Evolutionary conservation across 23 tunicate species (phyloP), one percentile per base, ranked within the genome.

Genomic region (Diplosoma virens): DNA sequence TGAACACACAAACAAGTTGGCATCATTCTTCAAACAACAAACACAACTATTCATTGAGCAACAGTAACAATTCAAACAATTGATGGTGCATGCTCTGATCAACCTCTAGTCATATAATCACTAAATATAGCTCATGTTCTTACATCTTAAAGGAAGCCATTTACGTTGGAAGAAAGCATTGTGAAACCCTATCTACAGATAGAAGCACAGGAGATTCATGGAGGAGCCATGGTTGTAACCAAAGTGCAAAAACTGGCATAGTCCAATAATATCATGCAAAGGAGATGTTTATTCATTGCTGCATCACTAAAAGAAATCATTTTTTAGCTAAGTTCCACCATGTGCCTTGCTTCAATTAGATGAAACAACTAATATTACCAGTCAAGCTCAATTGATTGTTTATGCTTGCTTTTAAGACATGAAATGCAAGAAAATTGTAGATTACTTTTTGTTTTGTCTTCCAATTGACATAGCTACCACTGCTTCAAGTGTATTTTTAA

Each of bases 301-400:
- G n/a, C n/a, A n/a, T n/a, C n/a, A n/a, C n/a, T n/a, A n/a, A n/a
- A n/a, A n/a, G n/a, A n/a, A 32, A 37, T 32, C 25, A 35, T 86
- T 30, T n/a, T n/a, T n/a, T n/a, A n/a, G n/a, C n/a, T n/a, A n/a
- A n/a, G n/a, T n/a, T n/a, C n/a, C 92, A 25, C 84, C 92, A 24
- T 79, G 74, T 53, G 71, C 60, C 58, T 80, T 75, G 34, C 35
- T 86, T 47, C 84, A 86, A 31, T 79, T 86, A 17, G 92, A 79
- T 71, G 92, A 86, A 86, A 86, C 80, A 17, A 84, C 82, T 54
- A 71, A 77, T 84, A 77, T 84, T n/a, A 67, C 77, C 41, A 67
- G 59, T 20, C 67, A 84, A 77, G 78, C 82, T 67, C 80, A 86
- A 60, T 34, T 86, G 73, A 79, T 86, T 71, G 87, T 74, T 17